Conservation (phyloP, 1,140 invertebrate genomes). For the roundworm (Caenorhabditis elegans) region DNA sequence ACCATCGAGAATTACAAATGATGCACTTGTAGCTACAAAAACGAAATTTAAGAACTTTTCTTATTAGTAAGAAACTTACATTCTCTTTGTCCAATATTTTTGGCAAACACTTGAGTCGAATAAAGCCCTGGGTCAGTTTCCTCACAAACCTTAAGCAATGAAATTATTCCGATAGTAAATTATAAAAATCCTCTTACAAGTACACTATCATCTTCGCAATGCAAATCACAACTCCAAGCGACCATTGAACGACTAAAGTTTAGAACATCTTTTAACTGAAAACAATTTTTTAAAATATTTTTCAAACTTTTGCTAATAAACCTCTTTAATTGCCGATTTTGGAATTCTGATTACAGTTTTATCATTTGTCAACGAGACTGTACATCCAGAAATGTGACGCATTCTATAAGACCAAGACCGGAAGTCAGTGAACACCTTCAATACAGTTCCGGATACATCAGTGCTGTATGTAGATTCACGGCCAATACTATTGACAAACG, state of each 20-base stretch:
- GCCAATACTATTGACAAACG: slow-evolving; percentile 12
- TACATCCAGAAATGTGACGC: slow-evolving; percentile 19
- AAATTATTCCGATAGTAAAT: background rate
- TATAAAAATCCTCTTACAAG: background rate
- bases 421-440: slow-evolving; percentile 42
- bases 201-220: slow-evolving; percentile 8
- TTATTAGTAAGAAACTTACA: too few relatives aligned
- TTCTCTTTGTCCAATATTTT: background rate
- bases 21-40: slow-evolving; percentile 18
- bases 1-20: slow-evolving; percentile 41
- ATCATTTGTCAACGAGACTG: background rate
- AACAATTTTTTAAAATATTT: background rate
- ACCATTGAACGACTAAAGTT: slow-evolving; percentile 18
- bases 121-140: slow-evolving; percentile 35
- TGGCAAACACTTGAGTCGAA: slow-evolving; percentile 31
- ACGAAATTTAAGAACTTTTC: too few relatives aligned
- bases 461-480: background rate
- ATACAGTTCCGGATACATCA: background rate
- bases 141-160: background rate
- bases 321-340: background rate
- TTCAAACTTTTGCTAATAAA: background rate
- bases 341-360: slow-evolving; percentile 27
- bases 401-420: slow-evolving; percentile 36
- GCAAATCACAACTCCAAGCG: slow-evolving; percentile 29
- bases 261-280: slow-evolving; percentile 20